Evolutionary conservation across 2,888 invertebrate genomes (phyloP), one percentile per base, ranked within the genome.

Genomic region (Ryuthela nishihirai): DNA sequence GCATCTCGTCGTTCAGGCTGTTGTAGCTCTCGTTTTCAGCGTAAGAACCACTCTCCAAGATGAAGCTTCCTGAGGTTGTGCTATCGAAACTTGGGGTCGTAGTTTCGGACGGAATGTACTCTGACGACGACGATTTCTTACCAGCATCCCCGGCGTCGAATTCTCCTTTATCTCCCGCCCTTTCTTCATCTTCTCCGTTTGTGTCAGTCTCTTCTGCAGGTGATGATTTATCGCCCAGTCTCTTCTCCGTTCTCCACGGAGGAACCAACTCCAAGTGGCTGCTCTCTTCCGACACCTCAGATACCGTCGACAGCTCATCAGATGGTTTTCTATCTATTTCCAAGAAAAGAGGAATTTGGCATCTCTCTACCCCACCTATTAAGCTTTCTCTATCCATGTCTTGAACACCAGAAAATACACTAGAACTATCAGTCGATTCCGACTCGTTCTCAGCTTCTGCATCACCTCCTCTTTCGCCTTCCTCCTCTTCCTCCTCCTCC

Each of bases 261-360:
- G n/a, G 38, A 17, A 56, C 45, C 36, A 52, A 36, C 9, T 55
- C 53, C 26, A 49, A 53, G 5, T 35, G 39, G 38, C 64, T 65
- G 38, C 65, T 65, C 42, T 67, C 67, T 53, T 67, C 67, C 2
- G 66, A 66, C 4, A 67, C 66, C 50, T 67, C 67, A n/a, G 66
- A 66, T 18, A 67, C 64, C 1, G 67, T 67, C 1, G 65, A 66
- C 5, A 67, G 49, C 39, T 67, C 66, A 9, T 62, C 64, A 1
- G 45, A 48, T 12, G 48, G 25, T 26, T 60, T 60, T 18, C 53
- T 10, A n/a, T 60, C 60, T 10, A 54, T 23, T 1, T 47, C 38
- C 3, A 34, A n/a, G 32, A 29, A 54, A 1, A 54, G 43, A 12
- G 42, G 47, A 26, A 48, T 52, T 21, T 59, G 58, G n/a, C 52